These are phyloP conservation scores for Stegophylla sp. DNA, from an alignment of 2,888 invertebrate species.

Conservation along the genomic window DNA sequence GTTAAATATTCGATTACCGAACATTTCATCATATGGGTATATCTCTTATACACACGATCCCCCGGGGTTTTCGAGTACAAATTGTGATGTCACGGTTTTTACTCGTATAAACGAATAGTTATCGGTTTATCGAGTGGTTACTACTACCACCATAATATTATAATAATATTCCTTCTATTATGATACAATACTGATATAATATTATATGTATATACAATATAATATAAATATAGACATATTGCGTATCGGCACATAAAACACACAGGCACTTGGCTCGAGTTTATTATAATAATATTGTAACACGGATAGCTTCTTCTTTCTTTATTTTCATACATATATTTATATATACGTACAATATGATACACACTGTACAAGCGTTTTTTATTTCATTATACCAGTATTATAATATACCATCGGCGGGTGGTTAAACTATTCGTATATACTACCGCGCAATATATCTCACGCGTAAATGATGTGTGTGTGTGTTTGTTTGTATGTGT, in stretches of 20 bases:
- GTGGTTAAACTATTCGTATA: slow-evolving; percentile 53
- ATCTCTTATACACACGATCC: slow-evolving; percentile 3
- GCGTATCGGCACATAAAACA: slow-evolving; percentile 31
- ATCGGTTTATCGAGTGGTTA: slow-evolving; percentile 13
- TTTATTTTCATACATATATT: not conserved
- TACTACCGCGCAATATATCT: slow-evolving; percentile 53
- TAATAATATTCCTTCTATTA: not conserved
- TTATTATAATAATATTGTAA: too few species aligned
- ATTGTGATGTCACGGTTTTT: slow-evolving; percentile 37
- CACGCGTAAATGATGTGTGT: not conserved
- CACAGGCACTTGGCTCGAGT: not conserved
- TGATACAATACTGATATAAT: not conserved
- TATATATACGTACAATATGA: not conserved
- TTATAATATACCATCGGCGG: slow-evolving; percentile 42
- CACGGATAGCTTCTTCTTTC: not conserved
- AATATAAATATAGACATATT: not conserved
- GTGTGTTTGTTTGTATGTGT: not conserved
- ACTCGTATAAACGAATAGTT: slow-evolving; percentile 20
- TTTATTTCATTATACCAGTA: slow-evolving; percentile 9
- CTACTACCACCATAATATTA: not conserved
- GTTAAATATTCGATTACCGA: not conserved
- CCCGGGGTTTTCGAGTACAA: slow-evolving; percentile 41
- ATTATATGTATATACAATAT: not conserved
- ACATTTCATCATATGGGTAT: too few species aligned
- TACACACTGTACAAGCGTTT: not conserved